Conservation (phyloP, 2,797 vertebrate species). For the Spinibarbus caldwelli region DNA sequence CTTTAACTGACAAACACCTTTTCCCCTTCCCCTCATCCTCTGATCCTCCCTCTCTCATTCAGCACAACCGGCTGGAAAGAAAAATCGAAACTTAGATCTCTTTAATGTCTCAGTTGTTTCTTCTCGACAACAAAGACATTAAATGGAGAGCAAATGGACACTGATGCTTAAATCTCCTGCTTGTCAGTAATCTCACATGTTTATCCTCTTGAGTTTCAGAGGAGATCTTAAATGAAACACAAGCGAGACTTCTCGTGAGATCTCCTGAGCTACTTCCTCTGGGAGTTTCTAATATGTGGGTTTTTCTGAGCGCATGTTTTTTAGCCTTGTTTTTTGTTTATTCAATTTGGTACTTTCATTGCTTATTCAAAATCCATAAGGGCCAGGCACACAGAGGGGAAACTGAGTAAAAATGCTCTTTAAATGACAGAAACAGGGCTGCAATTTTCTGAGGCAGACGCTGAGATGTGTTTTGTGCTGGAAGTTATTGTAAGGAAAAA, state of each 20-base stretch:
- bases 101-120: slow-evolving; percentile 8
- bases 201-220: not conserved
- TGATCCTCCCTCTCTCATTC: slow-evolving; percentile 18
- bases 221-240: not conserved
- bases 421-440: slow-evolving; percentile 25
- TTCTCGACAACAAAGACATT: not conserved
- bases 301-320: slow-evolving; percentile 35
- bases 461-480: not conserved
- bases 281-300: not conserved
- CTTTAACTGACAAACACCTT: slow-evolving; percentile 17
- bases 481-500: not conserved
- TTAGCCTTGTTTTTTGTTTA: slow-evolving; percentile 26
- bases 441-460: not conserved
- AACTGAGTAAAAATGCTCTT: not conserved
- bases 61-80: not conserved
- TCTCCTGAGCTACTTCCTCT: not conserved
- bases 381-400: not conserved
- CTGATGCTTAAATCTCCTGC: not conserved
- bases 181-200: not conserved
- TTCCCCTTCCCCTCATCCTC: slow-evolving; percentile 17
- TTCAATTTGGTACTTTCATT: slow-evolving; percentile 15
- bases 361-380: not conserved
- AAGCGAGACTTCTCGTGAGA: not conserved
- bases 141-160: not conserved
- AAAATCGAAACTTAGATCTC: slow-evolving; percentile 8